Evolutionary conservation across 2,888 invertebrate genomes (phyloP).

Genomic region (Caenorhabditis angaria): DNA sequence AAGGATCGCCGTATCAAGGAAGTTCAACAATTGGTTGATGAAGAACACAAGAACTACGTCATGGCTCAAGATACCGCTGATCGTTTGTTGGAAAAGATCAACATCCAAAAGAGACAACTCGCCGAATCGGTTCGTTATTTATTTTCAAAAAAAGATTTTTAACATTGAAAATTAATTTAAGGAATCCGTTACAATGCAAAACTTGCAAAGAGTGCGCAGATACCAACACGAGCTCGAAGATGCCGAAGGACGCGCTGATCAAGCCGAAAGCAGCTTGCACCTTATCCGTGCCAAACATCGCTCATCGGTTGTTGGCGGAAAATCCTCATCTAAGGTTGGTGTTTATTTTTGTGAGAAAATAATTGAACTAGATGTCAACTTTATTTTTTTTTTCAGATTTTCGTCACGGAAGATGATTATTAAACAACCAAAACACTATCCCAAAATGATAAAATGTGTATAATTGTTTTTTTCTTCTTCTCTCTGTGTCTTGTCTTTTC

Average conservation of each 20-base stretch:
- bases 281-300: slow-evolving; percentile 97
- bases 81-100: slow-evolving; percentile 81
- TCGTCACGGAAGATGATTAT: slow-evolving; percentile 63
- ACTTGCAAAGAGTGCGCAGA: slow-evolving; percentile 92
- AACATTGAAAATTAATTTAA: slow-evolving; percentile 31
- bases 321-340: slow-evolving; percentile 55
- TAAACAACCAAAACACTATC: slow-evolving; percentile 36
- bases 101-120: slow-evolving; percentile 93
- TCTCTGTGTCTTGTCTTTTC: slow-evolving; percentile 5
- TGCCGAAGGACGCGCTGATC: slow-evolving; percentile 83
- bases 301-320: slow-evolving; percentile 62
- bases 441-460: slow-evolving; percentile 35
- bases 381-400: slow-evolving; percentile 51
- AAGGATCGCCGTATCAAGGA: slow-evolving; percentile 97
- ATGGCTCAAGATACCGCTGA: slow-evolving; percentile 83
- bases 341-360: background rate
- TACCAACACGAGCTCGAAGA: slow-evolving; percentile 98
- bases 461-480: slow-evolving; percentile 40
- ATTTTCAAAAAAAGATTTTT: background rate
- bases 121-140: slow-evolving; percentile 82
- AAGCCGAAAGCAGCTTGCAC: slow-evolving; percentile 90
- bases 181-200: slow-evolving; percentile 77
- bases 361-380: too few relatives aligned
- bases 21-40: slow-evolving; percentile 83
- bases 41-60: slow-evolving; percentile 93